Base-by-base conservation (phyloP, 2,113 vertebrate genomes). In the Zootoca vivipara region DNA sequence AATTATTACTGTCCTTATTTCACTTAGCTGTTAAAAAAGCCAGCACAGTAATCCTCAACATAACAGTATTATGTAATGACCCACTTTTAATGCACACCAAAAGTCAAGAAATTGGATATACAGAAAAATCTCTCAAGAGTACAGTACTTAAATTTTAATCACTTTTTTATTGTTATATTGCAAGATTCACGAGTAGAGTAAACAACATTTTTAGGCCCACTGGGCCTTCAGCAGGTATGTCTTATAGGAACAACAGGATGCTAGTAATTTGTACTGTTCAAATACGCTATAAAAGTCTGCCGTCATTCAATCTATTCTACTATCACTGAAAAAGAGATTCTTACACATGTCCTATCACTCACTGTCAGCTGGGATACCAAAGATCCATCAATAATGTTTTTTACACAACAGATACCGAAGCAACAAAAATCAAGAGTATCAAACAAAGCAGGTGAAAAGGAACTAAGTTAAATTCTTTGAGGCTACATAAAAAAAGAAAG, bases 141-240 rank as follows among this genome's bases (percentile, higher is more conserved):
- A 95, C 92, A 90, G 92, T 95, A 95, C 92, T 96, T 96, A 95
- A 95, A 95, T 93, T 95, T 96, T 96, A 96, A 96, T 96, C 93
- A 92, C 92, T 94, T 94, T 93, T 95, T 95, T 95, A 96, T 91
- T 95, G 93, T 95, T 95, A 85, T 92, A 93, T 89, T 94, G 90
- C 91, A 90, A 86, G 92, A 95, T 89, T 95, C 92, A 93, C 91
- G 93, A 94, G 89, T 87, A 94, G 94, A 95, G 94, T 95, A 96
- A 95, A 95, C 92, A 96, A 94, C 15, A 0, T 90, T 93, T 90
- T 94, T 86, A 94, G 95, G 91, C 92, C 95, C 92, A 58, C 16
- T 78, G 93, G 92, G 90, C 90, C 90, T 86, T 88, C 89, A 91
- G 92, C 87, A 93, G 89, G 85, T 89, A 90, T 87, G 92, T 56